Evolutionary conservation across 2,797 vertebrate species (phyloP), one percentile per base, ranked within the genome.

Genomic region (Lepilemur septentrionalis): DNA sequence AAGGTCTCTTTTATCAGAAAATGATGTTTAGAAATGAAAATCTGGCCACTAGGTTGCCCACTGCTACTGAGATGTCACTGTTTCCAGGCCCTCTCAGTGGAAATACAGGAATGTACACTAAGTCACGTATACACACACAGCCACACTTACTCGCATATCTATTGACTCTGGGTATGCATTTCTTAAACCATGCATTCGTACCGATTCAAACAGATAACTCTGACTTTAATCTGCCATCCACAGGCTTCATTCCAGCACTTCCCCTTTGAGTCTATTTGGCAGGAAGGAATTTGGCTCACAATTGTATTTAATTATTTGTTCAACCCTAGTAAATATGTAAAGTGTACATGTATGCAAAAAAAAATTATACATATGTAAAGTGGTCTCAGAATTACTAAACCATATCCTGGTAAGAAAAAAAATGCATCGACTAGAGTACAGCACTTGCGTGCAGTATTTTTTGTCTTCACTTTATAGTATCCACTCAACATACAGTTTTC

Each of bases 11-110:
- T 59, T 30, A 41, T 38, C 61, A 25, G 20, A 89, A 67, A 69
- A 52, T 30, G 73, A 57, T 63, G 46, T 28, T 81, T 82, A 89
- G 90, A 85, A 90, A 81, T 12, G 75, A 89, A 94, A 89, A 69
- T n/a, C 30, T 96, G 67, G 55, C 46, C 5, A 38, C 23, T 8
- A 61, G 65, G 38, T n/a, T 89, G 72, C 32, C 86, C 41, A 18
- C 10, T 35, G 43, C 43, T 52, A 28, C 78, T 75, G 65, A 32
- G 57, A 52, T 69, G 7, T 55, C 90, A 85, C 43, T 76, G 69
- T 25, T 75, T 59, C 57, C 25, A 32, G 43, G 50, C 50, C 67
- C 23, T 76, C 43, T 73, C 75, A 67, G 79, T 13, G 38, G 38
- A 38, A 65, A 89, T 25, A 59, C 0, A 48, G 50, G 52, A 79